Percentiles rank a stretch among this genome's conserved stretches.
Conservation (phyloP, 2,113 vertebrate genomes). For the Origma solitaria region DNA sequence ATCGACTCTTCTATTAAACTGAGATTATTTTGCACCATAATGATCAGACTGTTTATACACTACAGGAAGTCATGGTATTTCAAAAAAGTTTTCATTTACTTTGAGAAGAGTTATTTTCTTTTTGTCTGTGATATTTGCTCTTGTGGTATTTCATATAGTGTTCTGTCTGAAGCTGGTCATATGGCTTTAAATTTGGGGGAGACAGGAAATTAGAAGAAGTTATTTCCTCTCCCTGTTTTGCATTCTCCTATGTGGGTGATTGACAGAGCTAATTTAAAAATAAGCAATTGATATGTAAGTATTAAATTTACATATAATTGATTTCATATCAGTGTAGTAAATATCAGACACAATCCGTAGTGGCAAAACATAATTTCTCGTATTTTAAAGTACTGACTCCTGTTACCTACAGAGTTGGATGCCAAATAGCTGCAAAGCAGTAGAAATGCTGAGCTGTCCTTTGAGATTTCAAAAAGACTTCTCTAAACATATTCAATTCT, state of each 20-base stretch:
- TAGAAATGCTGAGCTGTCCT: not conserved
- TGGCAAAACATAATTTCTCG: not conserved
- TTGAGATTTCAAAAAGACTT: not conserved
- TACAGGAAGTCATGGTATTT: not conserved
- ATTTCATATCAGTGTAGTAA: not conserved
- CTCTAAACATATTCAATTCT: not conserved
- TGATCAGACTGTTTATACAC: not conserved
- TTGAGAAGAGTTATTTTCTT: not conserved
- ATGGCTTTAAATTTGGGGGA: not conserved
- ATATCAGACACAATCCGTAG: not conserved
- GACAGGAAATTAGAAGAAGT: not conserved
- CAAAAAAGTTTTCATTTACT: not conserved
- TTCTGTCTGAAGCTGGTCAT: not conserved
- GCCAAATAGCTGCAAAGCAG: not conserved
- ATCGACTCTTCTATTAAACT: not conserved
- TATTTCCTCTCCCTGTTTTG: not conserved
- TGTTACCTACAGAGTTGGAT: not conserved
- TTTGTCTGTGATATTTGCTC: not conserved
- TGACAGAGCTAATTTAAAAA: not conserved
- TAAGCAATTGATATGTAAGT: not conserved
- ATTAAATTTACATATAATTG: not conserved
- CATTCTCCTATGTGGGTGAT: not conserved
- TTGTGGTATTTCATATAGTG: not conserved
- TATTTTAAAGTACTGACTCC: not conserved
- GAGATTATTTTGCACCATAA: not conserved